Base-by-base conservation (phyloP, 30 jellyfish, hydroid and myxozoan genomes). In the Aurelia coerulea region DNA sequence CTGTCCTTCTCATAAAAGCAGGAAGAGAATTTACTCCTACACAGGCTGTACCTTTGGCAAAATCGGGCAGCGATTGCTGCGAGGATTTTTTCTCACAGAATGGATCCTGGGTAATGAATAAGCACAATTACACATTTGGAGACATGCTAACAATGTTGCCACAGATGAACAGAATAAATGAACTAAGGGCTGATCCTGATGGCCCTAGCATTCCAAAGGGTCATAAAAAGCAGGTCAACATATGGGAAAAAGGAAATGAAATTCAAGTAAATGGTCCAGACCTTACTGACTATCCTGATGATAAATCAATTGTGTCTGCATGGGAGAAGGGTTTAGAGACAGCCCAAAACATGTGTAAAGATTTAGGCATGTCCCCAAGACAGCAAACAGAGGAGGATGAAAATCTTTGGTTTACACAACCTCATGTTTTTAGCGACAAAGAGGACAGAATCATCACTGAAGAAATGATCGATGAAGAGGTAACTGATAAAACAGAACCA, bases 171-270 rank as follows among this genome's bases (percentile, higher is more conserved):
- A 14, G 41, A 17, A 16, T 66, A 12, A 15, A 66, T 12, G 53
- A 66, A 29, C 9, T 29, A 31, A 14, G 41, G 17, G 53, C 77
- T 12, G 53, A 31, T 11, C 41, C 77, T 66, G 77, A 35, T 66
- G 77, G 62, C 41, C 77, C 77, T 31, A 29, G 32, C 18, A 23
- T 14, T 35, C 53, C 77, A 12, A 66, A 66, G 53, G 18, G 53
- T 31, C 77, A 66, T 14, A 31, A 16, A 66, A 66, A 66, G 41
- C 18, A 31, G 49, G 77, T 4, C n/a, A 23, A 31, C 41, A 66
- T 66, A 16, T 66, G 77, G 77, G 77, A 29, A 31, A 66, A 66
- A 58, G 68, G 68, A 37, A 37, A 37, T 37, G 49, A 37, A 37
- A 37, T 37, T 37, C 49, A 37, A 37, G 49, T 37, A 37, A 37